Conservation (phyloP, 2,113 vertebrate species). For the Myotis lucifugus region DNA sequence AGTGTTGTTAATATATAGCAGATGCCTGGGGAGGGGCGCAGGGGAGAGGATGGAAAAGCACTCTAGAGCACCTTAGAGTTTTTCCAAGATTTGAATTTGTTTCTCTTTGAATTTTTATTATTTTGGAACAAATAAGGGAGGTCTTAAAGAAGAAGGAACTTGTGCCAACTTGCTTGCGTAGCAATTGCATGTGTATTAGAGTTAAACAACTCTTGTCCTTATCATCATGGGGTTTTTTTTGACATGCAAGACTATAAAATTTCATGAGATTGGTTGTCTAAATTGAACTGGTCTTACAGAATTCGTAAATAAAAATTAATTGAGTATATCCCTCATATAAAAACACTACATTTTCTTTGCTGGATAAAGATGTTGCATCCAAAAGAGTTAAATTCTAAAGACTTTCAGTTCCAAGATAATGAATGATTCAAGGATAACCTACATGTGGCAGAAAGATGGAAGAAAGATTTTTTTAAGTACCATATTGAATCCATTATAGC, state of each 20-base stretch:
- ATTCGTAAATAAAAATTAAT: slow-evolving; percentile 72
- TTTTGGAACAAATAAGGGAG: background rate
- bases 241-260: slow-evolving; percentile 60
- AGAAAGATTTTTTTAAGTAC: background rate
- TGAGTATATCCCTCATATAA: slow-evolving; percentile 23
- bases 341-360: slow-evolving; percentile 54
- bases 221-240: slow-evolving; percentile 66
- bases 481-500: slow-evolving; percentile 8
- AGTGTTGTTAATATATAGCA: slow-evolving; percentile 47
- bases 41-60: background rate
- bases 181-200: background rate
- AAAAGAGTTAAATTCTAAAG: background rate
- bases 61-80: slow-evolving; percentile 50
- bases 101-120: slow-evolving; percentile 60
- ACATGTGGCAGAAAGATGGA: background rate
- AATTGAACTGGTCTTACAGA: slow-evolving; percentile 69
- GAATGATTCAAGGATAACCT: background rate
- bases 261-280: slow-evolving; percentile 66
- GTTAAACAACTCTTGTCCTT: background rate
- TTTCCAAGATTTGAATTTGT: slow-evolving; percentile 6
- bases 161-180: slow-evolving; percentile 36
- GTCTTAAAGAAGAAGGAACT: slow-evolving; percentile 43
- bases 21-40: background rate
- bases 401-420: background rate
- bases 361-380: background rate